Conservation (phyloP, 2,797 vertebrate species). For the Rousettus madagascariensis region DNA sequence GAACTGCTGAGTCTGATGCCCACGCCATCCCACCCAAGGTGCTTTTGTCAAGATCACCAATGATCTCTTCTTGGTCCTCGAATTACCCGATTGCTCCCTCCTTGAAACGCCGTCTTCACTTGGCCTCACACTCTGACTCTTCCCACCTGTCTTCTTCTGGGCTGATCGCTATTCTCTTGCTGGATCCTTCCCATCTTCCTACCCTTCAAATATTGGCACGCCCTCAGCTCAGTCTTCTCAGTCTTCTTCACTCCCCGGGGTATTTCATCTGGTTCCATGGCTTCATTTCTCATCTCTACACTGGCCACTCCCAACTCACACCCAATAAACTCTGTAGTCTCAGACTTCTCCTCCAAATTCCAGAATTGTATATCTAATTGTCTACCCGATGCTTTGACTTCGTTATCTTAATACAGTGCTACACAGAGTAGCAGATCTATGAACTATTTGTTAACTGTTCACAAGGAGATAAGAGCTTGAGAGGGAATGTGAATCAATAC, state of each 20-base stretch:
- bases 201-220: not conserved
- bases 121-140: not conserved
- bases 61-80: not conserved
- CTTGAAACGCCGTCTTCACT: not conserved
- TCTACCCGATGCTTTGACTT: not conserved
- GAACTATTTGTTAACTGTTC: not conserved
- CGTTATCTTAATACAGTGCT: not conserved
- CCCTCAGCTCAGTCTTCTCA: not conserved
- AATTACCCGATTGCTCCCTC: not conserved
- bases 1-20: not conserved
- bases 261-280: not conserved
- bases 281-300: not conserved
- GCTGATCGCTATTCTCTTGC: not conserved
- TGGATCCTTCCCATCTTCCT: not conserved
- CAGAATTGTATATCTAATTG: not conserved
- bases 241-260: not conserved
- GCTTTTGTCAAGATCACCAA: not conserved
- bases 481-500: not conserved
- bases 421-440: not conserved
- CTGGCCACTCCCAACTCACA: not conserved
- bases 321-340: not conserved
- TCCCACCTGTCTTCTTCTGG: not conserved
- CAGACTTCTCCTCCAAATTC: not conserved
- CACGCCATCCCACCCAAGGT: not conserved
- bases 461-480: not conserved